Base-by-base conservation (phyloP, 2,888 invertebrate genomes). In the Synanthedon formicaeformis region DNA sequence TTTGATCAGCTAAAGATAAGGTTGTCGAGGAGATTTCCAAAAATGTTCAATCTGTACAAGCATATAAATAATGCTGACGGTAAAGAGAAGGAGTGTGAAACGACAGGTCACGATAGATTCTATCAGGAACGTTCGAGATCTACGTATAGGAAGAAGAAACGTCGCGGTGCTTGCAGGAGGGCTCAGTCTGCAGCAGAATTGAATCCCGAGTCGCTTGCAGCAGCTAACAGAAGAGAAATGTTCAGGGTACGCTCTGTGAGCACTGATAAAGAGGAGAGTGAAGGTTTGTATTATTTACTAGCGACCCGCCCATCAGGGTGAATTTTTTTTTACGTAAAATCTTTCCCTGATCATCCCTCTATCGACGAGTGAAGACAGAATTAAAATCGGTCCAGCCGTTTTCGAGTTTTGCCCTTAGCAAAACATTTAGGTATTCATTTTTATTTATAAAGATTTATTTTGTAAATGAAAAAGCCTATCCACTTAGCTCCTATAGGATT, bases 81-180 rank as follows among this genome's bases (percentile, higher is more conserved):
- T 64, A 90, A 83, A 62, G 89, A 87, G 27, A 89, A 79, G 57
- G 89, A 82, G 60, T 75, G 88, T 0, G 91, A 91, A 65, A 91
- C 92, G 2, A 95, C 94, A 6, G 95, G 94, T 0, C 95, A 95
- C 65, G 95, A 95, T 66, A 88, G 94, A 62, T 95, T 94, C 72
- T 94, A 93, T 65, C 92, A 93, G 68, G 91, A 92, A 55, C 68
- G 93, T 1, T 88, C 90, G 0, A 71, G 88, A 56, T 78, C 85
- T 0, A 88, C 82, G 53, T 88, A 84, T 34, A 78, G 82, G 65
- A 86, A 87, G 75, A 88, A 86, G 70, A 89, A 90, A 71, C 88
- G 85, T 49, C 86, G 84, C 40, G 89, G 89, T 13, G 89, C 90
- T n/a, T 88, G 91, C 56, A 84, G 91, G 55, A 80, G 93, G 55